Evolutionary conservation across 2,888 invertebrate genomes (phyloP).

Genomic region (Taenaris catops): DNA sequence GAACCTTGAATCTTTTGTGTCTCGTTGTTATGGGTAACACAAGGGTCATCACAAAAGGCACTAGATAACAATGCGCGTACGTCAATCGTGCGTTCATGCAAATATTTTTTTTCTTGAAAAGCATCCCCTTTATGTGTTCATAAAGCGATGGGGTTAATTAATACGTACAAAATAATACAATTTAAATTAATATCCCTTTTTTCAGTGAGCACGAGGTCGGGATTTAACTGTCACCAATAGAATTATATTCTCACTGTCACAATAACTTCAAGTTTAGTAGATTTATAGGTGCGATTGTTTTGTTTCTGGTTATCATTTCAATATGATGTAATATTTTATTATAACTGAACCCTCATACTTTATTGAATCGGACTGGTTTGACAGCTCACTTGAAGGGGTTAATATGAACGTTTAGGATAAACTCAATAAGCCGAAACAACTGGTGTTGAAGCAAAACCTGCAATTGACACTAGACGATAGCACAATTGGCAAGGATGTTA

Average conservation of each 20-base stretch:
- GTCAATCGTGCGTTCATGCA: conserved; percentile 79
- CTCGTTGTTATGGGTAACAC: conserved; percentile 56
- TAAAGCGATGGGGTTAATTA: conserved; percentile 75
- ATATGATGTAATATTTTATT: conserved; percentile 54
- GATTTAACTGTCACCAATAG: conserved; percentile 71
- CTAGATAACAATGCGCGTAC: conserved; percentile 75
- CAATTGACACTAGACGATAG: conserved; percentile 68
- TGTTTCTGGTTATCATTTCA: conserved; percentile 66
- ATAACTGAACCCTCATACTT: conserved; percentile 50
- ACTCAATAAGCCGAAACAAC: conserved; percentile 75
- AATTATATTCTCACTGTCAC: conserved; percentile 71
- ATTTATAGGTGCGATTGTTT: conserved; percentile 60
- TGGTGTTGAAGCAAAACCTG: conserved; percentile 69
- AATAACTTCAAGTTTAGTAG: conserved; percentile 54
- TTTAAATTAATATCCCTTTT: conserved; percentile 69
- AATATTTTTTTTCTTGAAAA: conserved; percentile 74
- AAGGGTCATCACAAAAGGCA: conserved; percentile 79
- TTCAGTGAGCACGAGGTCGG: conserved; percentile 69
- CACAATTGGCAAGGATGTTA: conserved; percentile 36
- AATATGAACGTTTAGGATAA: conserved; percentile 73
- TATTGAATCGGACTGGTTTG: conserved; percentile 65
- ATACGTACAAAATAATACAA: conserved; percentile 74
- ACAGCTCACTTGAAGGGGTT: conserved; percentile 76
- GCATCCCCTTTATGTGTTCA: conserved; percentile 72
- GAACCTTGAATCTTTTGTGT: conserved; percentile 41